Percentiles rank a stretch among this genome's conserved stretches.
Conservation (phyloP, 2,888 invertebrate species). For the Tenthredo notha region DNA sequence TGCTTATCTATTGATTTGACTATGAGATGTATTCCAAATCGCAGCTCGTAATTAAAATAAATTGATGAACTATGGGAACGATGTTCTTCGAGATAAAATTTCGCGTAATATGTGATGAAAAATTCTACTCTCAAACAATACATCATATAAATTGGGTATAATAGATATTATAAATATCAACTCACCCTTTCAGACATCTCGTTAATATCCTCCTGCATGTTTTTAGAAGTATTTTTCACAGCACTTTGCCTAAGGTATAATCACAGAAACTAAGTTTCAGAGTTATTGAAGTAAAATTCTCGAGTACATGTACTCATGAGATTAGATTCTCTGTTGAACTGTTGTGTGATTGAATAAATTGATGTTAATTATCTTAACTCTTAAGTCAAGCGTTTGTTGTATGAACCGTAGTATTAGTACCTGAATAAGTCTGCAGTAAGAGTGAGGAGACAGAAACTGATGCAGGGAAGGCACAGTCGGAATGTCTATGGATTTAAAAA, state of each 20-base stretch:
- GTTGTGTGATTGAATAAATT: neutral
- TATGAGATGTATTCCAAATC: neutral
- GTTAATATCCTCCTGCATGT: conserved; percentile 24
- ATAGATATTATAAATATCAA: neutral
- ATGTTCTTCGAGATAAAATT: neutral
- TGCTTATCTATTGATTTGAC: neutral
- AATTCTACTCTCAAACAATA: neutral
- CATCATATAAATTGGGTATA: neutral
- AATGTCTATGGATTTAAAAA: neutral
- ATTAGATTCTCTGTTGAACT: neutral
- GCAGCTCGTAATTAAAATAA: neutral
- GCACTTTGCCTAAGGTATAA: neutral
- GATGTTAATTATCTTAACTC: conserved; percentile 3
- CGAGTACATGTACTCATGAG: neutral
- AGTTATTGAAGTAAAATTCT: neutral
- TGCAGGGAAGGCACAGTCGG: neutral
- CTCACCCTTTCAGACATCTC: conserved; percentile 38
- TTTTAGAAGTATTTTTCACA: neutral
- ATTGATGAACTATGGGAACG: neutral
- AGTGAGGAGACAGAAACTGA: neutral
- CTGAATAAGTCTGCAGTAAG: neutral
- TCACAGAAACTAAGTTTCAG: neutral
- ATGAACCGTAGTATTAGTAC: neutral
- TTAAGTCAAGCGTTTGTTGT: neutral
- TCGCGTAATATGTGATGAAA: neutral